phyloP scores from a whole-genome alignment of 2,888 invertebrate genomes.

The Thera obeliscata region DNA sequence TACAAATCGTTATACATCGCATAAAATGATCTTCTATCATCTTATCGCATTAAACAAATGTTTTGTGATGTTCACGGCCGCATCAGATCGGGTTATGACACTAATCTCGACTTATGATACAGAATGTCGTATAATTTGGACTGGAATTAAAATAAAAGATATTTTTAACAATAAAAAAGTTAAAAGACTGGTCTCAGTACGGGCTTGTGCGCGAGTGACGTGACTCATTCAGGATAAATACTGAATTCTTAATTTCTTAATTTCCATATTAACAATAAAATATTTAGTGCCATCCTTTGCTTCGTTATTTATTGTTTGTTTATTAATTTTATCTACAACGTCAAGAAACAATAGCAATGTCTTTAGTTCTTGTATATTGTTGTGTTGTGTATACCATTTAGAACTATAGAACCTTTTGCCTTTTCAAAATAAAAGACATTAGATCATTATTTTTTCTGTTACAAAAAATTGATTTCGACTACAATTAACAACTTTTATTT shows the following conservation, averaged over 20 bases:
- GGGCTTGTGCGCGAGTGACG: conserved; percentile 42
- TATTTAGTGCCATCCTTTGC: conserved; percentile 26
- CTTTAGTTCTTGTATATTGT: conserved; percentile 10
- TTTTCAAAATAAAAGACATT: too few relatives aligned
- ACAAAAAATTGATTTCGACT: too few relatives aligned
- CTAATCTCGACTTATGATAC: conserved; percentile 77
- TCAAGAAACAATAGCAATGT: conserved; percentile 11
- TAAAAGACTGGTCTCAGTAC: conserved; percentile 52
- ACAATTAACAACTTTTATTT: too few relatives aligned
- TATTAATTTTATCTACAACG: conserved; percentile 19
- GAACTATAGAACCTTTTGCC: not conserved
- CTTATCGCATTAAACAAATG: conserved; percentile 73
- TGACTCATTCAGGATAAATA: conserved; percentile 52
- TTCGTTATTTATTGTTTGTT: conserved; percentile 23
- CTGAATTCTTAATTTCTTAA: conserved; percentile 42
- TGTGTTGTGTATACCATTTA: conserved; percentile 12
- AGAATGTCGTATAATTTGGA: conserved; percentile 75
- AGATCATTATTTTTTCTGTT: too few relatives aligned
- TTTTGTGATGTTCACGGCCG: conserved; percentile 68
- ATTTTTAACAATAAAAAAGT: conserved; percentile 61
- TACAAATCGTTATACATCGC: conserved; percentile 57
- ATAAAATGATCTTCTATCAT: conserved; percentile 65
- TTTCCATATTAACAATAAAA: conserved; percentile 39
- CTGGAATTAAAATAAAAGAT: conserved; percentile 72
- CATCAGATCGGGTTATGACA: conserved; percentile 68